Evolutionary conservation across 2,113 vertebrate genomes (phyloP), one percentile per base, ranked within the genome.

Genomic region (Psittacula cyanocephala): DNA sequence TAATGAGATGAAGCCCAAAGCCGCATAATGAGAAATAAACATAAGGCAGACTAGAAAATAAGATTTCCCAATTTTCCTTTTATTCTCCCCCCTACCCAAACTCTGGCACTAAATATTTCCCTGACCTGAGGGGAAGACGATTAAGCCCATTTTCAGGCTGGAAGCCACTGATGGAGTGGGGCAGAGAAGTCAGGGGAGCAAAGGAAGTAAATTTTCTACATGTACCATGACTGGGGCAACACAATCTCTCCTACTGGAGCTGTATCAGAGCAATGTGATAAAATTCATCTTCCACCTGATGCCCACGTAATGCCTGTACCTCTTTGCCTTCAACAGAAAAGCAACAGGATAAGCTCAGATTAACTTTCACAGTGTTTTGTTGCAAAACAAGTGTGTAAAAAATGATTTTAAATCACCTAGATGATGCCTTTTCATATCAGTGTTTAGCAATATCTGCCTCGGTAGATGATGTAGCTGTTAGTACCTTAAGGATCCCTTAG

Each of bases 401-500:
- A 96, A 95, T 89, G 2, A 91, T 94, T 95, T 91, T 79, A 88
- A 81, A 74, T 81, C 44, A 95, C 62, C 72, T 95, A 95, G 80
- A 85, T 91, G 44, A 95, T 95, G 87, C 60, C 62, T 96, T 96
- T 94, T 94, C 88, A 20, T 86, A 86, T 94, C 80, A 90, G 47
- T 49, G 65, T 88, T 97, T 85, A 94, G 86, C 65, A 95, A 50
- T 95, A 90, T 85, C 81, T 95, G 84, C 87, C 86, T 95, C 46
- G 18, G 59, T 78, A 91, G 89, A 92, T 43, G 41, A 64, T 91
- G 72, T 86, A 94, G 91, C 91, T 90, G 65, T 90, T 94, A 95
- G 89, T 85, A 84, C 47, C 28, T 6, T 28, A 81, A 95, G 91
- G 69, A 97, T 95, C 96, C 94, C 95, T 94, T 70, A 97, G 96